Percentiles rank a stretch among this genome's conserved stretches.
Conservation (phyloP, 1,140 invertebrate genomes). For the Diachasma alloeum region DNA sequence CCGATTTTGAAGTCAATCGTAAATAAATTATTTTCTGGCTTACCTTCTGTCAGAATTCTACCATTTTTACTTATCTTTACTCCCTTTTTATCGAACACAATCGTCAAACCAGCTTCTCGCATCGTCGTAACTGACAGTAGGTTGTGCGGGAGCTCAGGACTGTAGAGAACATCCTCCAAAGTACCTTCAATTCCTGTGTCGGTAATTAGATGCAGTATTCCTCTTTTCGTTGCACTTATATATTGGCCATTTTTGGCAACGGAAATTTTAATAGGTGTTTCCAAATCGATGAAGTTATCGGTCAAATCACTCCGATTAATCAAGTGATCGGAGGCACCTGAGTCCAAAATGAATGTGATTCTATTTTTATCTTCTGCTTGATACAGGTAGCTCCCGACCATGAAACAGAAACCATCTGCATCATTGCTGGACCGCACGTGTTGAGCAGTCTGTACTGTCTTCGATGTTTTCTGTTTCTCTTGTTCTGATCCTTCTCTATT, state of each 20-base stretch:
- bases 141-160: background rate
- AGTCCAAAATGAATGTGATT: constrained; percentile 18
- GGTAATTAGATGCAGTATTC: constrained; percentile 27
- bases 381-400: background rate
- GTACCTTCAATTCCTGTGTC: constrained; percentile 36
- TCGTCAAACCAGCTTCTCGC: too few species aligned
- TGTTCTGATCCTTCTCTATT: too few species aligned
- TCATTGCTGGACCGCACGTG: too few species aligned
- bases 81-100: too few species aligned
- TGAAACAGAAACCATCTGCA: background rate
- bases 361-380: background rate
- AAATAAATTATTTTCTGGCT: too few species aligned
- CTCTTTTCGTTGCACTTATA: constrained; percentile 42
- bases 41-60: too few species aligned
- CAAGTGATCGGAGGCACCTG: constrained; percentile 33
- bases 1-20: too few species aligned
- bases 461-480: too few species aligned
- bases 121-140: too few species aligned
- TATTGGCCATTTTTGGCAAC: constrained; percentile 39
- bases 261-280: too few species aligned
- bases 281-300: constrained; percentile 18
- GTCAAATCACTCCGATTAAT: constrained; percentile 44
- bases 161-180: constrained; percentile 15
- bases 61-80: too few species aligned
- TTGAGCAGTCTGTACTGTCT: too few species aligned